Conservation (phyloP, 2,113 vertebrate genomes). For the Hiodon tergisus region DNA sequence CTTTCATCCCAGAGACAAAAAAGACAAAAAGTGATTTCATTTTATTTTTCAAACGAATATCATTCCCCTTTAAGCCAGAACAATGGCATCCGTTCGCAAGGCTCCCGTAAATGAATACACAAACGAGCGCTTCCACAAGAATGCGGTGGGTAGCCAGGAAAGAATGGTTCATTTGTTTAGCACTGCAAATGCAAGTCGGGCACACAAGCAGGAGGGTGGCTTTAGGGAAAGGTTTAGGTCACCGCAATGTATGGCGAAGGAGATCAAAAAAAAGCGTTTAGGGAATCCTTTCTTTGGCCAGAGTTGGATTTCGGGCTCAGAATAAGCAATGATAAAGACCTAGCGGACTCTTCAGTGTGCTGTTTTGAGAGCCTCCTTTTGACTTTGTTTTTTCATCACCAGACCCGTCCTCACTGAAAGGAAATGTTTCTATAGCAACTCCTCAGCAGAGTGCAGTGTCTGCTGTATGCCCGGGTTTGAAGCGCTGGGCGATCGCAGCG, state of each 20-base stretch:
- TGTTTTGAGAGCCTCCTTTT: conserved; percentile 18
- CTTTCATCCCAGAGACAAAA: not conserved
- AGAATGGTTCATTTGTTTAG: conserved; percentile 16
- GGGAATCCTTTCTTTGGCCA: not conserved
- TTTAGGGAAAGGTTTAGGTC: not conserved
- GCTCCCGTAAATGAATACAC: conserved; percentile 5
- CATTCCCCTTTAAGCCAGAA: not conserved
- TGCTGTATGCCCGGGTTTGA: conserved; percentile 27
- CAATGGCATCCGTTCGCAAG: conserved; percentile 20
- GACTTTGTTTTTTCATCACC: conserved; percentile 25
- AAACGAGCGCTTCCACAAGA: not conserved
- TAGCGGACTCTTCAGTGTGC: not conserved
- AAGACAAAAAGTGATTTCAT: not conserved
- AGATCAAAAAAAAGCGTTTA: not conserved
- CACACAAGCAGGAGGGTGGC: not conserved
- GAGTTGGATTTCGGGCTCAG: conserved; percentile 2
- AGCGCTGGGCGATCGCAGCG: not conserved
- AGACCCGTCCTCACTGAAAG: conserved; percentile 27
- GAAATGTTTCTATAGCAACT: conserved; percentile 42
- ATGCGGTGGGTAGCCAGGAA: conserved; percentile 14
- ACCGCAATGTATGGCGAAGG: not conserved
- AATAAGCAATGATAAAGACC: conserved; percentile 16
- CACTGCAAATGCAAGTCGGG: not conserved
- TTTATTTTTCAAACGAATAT: not conserved
- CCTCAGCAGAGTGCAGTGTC: conserved; percentile 17